These are phyloP conservation scores for Dendrolimus pini DNA, from an alignment of 2,888 invertebrate species.

Conservation along the genomic window DNA sequence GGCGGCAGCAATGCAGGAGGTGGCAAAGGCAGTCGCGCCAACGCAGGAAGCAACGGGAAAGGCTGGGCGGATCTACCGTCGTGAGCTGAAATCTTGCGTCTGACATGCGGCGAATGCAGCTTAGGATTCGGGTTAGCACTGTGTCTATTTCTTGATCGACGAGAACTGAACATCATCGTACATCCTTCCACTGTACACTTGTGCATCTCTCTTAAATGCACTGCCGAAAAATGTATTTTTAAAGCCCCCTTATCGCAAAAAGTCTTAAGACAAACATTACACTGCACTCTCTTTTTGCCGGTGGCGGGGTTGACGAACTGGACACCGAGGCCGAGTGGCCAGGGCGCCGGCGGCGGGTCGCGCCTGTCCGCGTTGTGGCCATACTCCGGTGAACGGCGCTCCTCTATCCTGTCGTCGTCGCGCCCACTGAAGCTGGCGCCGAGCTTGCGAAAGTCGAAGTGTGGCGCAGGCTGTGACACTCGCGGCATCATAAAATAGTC, in stretches of 20 bases:
- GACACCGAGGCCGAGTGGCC: constrained; percentile 89
- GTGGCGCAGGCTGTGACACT: constrained; percentile 89
- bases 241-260: constrained; percentile 99
- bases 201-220: constrained; percentile 98
- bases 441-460: constrained; percentile 89
- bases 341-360: constrained; percentile 75
- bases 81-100: constrained; percentile 94
- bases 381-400: constrained; percentile 59
- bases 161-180: constrained; percentile 98
- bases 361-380: constrained; percentile 42
- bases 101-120: constrained; percentile 95
- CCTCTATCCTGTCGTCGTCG: constrained; percentile 59
- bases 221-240: constrained; percentile 98
- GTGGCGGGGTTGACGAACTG: constrained; percentile 93
- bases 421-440: constrained; percentile 80
- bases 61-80: constrained; percentile 92
- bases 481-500: constrained; percentile 76
- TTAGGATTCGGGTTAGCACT: constrained; percentile 98
- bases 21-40: constrained; percentile 83
- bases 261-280: constrained; percentile 97
- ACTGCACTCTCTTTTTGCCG: constrained; percentile 97
- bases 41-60: constrained; percentile 83
- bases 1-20: constrained; percentile 81
- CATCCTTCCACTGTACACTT: constrained; percentile 98
- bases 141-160: constrained; percentile 95